These are phyloP conservation scores for Crioceris asparagi DNA, from an alignment of 2,888 invertebrate genomes.

Conservation along the genomic window DNA sequence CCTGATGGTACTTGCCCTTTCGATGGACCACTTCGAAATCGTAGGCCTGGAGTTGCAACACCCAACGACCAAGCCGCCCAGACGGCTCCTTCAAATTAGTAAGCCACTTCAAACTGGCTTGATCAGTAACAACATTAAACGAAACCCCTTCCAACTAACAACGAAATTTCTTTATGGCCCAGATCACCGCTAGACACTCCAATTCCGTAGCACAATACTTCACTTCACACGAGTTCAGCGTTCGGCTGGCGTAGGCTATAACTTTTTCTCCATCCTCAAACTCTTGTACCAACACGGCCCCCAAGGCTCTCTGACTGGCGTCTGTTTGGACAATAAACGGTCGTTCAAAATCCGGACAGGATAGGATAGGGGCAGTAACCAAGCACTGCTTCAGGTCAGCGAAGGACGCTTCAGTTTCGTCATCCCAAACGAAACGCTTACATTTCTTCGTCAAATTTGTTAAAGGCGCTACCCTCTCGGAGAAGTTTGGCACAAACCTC, in stretches of 20 bases:
- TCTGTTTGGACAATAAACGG: constrained; percentile 18
- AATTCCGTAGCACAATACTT: constrained; percentile 13
- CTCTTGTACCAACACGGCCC: constrained; percentile 14
- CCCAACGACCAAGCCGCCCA: constrained; percentile 9
- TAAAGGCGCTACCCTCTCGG: constrained; percentile 11
- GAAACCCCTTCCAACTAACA: constrained; percentile 13
- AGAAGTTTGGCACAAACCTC: constrained; percentile 18
- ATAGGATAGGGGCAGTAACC: constrained; percentile 12
- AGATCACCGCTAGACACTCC: constrained; percentile 12
- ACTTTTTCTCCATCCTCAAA: constrained; percentile 12
- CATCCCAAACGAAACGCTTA: constrained; percentile 12
- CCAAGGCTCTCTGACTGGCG: constrained; percentile 14
- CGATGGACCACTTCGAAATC: constrained; percentile 16
- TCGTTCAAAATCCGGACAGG: constrained; percentile 12
- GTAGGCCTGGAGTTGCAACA: constrained; percentile 12
- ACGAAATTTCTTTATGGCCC: constrained; percentile 13
- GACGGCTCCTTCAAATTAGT: constrained; percentile 12
- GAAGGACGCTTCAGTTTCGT: constrained; percentile 12
- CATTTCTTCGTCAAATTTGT: constrained; percentile 11
- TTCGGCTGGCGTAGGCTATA: constrained; percentile 12
- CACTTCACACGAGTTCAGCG: constrained; percentile 10
- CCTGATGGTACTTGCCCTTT: constrained; percentile 10
- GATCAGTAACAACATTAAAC: constrained; percentile 16
- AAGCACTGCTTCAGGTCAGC: constrained; percentile 10
- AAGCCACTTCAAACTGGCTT: constrained; percentile 9